These are phyloP conservation scores for Hirundo rustica DNA, from an alignment of 2,797 vertebrate genomes.

Conservation along the genomic window DNA sequence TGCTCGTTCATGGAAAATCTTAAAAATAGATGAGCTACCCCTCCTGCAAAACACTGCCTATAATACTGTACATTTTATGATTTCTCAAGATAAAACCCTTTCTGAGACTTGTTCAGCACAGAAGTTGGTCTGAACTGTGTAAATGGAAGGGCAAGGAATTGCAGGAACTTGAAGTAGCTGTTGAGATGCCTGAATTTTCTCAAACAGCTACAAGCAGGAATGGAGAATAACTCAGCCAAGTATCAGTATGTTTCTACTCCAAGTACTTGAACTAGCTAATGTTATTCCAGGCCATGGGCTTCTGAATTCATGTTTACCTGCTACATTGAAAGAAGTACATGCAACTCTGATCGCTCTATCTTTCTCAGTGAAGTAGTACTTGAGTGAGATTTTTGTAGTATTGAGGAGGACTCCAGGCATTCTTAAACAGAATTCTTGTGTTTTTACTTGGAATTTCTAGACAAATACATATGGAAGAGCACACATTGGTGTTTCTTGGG, in stretches of 20 bases:
- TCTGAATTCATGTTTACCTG: neutral
- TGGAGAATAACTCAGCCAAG: neutral
- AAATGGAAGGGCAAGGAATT: neutral
- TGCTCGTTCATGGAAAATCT: neutral
- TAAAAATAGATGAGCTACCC: neutral
- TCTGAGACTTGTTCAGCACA: neutral
- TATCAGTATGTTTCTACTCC: neutral
- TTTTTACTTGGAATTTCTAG: neutral
- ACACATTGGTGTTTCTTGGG: neutral
- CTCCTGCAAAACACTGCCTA: neutral
- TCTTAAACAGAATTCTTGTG: neutral
- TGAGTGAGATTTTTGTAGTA: neutral
- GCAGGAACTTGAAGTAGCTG: neutral
- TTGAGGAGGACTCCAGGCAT: neutral
- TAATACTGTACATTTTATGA: neutral
- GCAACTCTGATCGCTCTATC: neutral
- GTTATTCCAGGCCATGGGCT: neutral
- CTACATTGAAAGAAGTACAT: neutral
- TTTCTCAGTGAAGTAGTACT: neutral
- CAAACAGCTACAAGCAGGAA: neutral
- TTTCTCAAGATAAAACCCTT: neutral
- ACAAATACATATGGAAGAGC: fast-evolving
- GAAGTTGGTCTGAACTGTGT: neutral
- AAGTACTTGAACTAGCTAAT: neutral
- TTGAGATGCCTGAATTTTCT: neutral